A percentile compares a stretch with the other conserved stretches of the same genome.
These are phyloP conservation scores for Rhyacichthys aspro DNA, from an alignment of 2,797 vertebrate genomes.

Conservation along the genomic window DNA sequence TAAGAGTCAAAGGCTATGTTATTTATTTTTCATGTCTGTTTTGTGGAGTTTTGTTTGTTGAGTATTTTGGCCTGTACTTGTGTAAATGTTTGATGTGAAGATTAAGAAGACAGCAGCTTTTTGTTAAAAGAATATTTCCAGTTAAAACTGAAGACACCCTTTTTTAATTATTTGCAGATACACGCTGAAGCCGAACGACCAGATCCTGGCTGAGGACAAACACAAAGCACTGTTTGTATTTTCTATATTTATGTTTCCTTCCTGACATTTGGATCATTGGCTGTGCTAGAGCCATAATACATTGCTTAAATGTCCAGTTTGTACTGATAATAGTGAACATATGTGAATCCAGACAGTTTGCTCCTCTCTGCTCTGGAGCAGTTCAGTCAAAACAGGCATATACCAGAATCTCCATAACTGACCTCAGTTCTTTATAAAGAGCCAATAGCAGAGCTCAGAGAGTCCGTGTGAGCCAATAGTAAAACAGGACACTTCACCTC, in stretches of 20 bases:
- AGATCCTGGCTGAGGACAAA: conserved; percentile 96
- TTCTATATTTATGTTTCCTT: conserved; percentile 15
- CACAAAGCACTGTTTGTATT: conserved; percentile 94
- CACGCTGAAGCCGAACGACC: conserved; percentile 90
- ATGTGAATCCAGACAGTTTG: conserved; percentile 14
- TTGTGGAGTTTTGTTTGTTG: not conserved
- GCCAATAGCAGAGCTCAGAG: conserved; percentile 52
- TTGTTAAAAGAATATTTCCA: not conserved
- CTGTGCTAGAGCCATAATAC: not conserved
- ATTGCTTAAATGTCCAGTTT: not conserved
- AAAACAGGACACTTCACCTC: conserved; percentile 61
- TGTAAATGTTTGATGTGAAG: not conserved
- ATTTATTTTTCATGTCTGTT: not conserved
- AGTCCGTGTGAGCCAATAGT: conserved; percentile 57
- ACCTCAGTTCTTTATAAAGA: conserved; percentile 41
- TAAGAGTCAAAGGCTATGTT: not conserved
- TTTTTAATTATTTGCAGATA: conserved; percentile 78
- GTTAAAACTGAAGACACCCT: conserved; percentile 2
- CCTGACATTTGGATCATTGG: not conserved
- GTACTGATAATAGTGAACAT: no score
- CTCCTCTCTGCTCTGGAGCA: conserved; percentile 37
- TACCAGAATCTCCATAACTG: conserved; percentile 39
- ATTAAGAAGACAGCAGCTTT: not conserved
- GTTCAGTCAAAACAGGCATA: conserved; percentile 60
- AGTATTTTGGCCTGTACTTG: not conserved